Conservation (phyloP, 2,113 vertebrate genomes). For the Delphinapterus leucas region DNA sequence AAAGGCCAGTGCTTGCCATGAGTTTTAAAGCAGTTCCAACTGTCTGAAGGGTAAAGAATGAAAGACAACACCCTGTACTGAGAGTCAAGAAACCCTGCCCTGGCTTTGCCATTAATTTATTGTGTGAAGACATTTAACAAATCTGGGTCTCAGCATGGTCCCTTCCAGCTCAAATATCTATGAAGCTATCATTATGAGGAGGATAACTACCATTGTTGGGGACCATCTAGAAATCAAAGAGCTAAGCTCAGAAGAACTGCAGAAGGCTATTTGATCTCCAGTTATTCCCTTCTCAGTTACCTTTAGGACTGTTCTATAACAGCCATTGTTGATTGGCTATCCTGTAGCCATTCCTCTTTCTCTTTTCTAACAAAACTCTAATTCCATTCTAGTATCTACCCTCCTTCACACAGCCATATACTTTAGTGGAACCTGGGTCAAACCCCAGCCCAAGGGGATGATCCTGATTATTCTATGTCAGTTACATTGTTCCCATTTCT, state of each 20-base stretch:
- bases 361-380: background rate
- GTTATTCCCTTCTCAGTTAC: background rate
- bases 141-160: background rate
- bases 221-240: constrained; percentile 41
- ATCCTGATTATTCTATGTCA: background rate
- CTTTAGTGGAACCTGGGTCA: background rate
- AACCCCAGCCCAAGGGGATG: background rate
- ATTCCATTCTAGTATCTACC: background rate
- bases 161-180: background rate
- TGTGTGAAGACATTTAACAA: constrained; percentile 22
- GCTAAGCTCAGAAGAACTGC: background rate
- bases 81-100: background rate
- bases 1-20: background rate
- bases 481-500: background rate
- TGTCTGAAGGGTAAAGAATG: constrained; percentile 1
- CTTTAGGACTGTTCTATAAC: background rate
- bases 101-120: background rate
- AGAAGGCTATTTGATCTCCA: background rate
- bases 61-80: background rate
- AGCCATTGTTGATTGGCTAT: background rate
- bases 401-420: background rate
- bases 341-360: background rate
- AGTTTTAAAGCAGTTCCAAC: constrained; percentile 16
- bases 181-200: background rate
- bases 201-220: background rate